phyloP scores from a whole-genome alignment of 2,797 vertebrate species.

The Gila robusta region DNA sequence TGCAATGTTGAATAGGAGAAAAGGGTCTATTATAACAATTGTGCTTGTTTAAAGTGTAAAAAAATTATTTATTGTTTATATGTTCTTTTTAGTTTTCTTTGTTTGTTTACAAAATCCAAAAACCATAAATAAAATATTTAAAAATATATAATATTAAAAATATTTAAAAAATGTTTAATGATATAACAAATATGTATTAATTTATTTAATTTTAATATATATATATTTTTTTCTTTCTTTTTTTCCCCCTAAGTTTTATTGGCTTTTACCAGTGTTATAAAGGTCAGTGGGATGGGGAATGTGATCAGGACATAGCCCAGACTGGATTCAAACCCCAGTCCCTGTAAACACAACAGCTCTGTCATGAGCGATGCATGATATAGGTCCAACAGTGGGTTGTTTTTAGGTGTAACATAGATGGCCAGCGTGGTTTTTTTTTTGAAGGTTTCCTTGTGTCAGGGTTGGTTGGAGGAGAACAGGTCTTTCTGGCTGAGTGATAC shows the following conservation, averaged over 20 bases:
- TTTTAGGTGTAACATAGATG: slow-evolving; percentile 47
- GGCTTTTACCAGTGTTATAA: not conserved
- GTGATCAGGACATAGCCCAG: not conserved
- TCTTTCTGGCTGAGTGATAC: slow-evolving; percentile 61
- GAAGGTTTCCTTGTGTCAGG: slow-evolving; percentile 56
- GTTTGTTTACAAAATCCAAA: not conserved
- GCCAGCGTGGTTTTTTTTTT: slow-evolving; percentile 51
- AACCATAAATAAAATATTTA: not conserved
- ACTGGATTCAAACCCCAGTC: not conserved
- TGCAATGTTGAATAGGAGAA: not conserved
- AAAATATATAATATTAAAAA: no score
- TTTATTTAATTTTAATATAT: no score
- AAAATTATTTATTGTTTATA: not conserved
- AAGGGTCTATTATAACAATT: not conserved
- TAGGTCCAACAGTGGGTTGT: not conserved
- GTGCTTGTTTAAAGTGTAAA: not conserved
- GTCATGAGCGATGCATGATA: not conserved
- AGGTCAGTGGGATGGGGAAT: not conserved
- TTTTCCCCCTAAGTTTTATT: not conserved
- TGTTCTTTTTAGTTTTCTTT: not conserved
- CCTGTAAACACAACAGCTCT: not conserved
- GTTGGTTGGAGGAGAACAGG: slow-evolving; percentile 67
- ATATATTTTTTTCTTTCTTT: no score
- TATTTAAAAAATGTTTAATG: no score
- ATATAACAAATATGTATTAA: no score